Evolutionary conservation across 2,113 vertebrate genomes (phyloP).

Genomic region (Misgurnus mizolepis): DNA sequence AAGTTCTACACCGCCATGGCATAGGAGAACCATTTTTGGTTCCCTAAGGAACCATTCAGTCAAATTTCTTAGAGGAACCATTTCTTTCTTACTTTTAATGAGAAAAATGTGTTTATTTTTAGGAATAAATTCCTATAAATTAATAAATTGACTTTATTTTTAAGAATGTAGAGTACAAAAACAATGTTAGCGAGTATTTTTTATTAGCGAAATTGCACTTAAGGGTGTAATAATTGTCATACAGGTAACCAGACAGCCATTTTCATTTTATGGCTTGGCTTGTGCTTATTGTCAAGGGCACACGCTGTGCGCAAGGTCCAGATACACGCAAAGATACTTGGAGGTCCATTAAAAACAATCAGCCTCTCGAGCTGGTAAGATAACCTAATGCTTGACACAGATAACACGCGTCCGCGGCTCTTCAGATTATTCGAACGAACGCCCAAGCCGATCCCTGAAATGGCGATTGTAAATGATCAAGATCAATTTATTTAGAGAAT

Average conservation of each 20-base stretch:
- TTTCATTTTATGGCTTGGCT: conserved; percentile 20
- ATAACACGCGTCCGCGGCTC: conserved; percentile 23
- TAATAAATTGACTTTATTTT: neutral
- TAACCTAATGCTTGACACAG: conserved; percentile 35
- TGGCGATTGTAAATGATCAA: neutral
- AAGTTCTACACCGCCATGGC: too few relatives aligned
- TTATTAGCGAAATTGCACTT: too few relatives aligned
- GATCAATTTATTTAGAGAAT: neutral
- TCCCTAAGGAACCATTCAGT: too few relatives aligned
- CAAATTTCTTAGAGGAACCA: too few relatives aligned
- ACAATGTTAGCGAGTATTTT: neutral
- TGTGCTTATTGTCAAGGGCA: conserved; percentile 44
- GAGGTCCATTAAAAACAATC: conserved; percentile 51
- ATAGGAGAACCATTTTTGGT: too few relatives aligned
- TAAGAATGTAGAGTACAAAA: neutral
- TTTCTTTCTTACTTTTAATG: too few relatives aligned
- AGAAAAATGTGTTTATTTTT: too few relatives aligned
- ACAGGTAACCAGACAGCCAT: neutral
- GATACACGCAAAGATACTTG: conserved; percentile 41
- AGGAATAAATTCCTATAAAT: too few relatives aligned
- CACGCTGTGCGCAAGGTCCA: conserved; percentile 35
- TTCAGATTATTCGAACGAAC: conserved; percentile 13
- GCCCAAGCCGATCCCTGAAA: neutral
- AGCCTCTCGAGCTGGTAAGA: conserved; percentile 41
- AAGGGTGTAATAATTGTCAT: neutral